Conservation (phyloP, 2,888 invertebrate genomes). For the Penaeus monodon region DNA sequence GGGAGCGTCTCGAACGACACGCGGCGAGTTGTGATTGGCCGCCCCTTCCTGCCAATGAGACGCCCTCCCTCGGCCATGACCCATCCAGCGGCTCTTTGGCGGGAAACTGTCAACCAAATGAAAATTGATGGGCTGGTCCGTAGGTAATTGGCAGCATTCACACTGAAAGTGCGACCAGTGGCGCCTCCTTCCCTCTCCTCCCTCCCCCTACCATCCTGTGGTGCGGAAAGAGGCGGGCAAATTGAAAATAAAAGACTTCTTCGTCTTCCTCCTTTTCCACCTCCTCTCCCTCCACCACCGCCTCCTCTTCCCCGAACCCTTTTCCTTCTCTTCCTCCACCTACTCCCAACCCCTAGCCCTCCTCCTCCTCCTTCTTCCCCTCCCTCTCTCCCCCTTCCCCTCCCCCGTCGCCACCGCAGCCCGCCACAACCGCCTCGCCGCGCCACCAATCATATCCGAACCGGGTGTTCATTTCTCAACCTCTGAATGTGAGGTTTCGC, state of each 20-base stretch:
- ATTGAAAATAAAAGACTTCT: conserved; percentile 24
- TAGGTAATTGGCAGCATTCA: conserved; percentile 52
- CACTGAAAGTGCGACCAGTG: conserved; percentile 31
- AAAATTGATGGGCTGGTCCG: conserved; percentile 46
- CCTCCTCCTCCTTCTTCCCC: background rate
- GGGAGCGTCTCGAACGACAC: conserved; percentile 11
- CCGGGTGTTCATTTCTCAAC: background rate
- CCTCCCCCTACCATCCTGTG: background rate
- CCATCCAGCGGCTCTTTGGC: conserved; percentile 25
- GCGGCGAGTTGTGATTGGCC: conserved; percentile 16
- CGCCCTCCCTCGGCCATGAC: background rate
- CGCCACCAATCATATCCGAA: background rate
- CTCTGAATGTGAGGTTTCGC: no score
- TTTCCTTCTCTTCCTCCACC: conserved; percentile 1
- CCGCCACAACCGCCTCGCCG: background rate
- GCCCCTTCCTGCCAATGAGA: conserved; percentile 8
- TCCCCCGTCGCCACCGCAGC: background rate
- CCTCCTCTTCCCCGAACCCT: background rate
- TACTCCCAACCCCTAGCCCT: background rate
- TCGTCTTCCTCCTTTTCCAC: conserved; percentile 5
- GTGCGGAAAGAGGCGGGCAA: conserved; percentile 16
- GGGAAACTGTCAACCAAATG: conserved; percentile 52
- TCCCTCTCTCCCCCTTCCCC: background rate
- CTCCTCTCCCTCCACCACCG: background rate
- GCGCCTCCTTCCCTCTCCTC: no score